Evolutionary conservation across 1,140 invertebrate genomes (phyloP), one percentile per base, ranked within the genome.

Genomic region (Heliconius melpomene): DNA sequence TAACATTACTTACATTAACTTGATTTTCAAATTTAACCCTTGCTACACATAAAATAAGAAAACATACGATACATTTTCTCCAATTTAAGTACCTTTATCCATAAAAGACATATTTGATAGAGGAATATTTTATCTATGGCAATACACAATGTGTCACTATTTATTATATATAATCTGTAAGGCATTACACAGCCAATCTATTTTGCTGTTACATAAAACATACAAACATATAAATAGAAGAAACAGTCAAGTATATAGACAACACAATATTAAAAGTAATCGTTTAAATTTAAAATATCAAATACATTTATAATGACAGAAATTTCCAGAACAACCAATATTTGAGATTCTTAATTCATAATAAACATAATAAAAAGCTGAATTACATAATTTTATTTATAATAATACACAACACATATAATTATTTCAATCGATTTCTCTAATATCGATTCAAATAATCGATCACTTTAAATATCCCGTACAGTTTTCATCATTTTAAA

Each of bases 101-200:
- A 74, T 52, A 54, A 50, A 66, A 71, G 46, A 70, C 75, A 70
- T 66, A 29, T 57, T 77, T 66, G 36, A 77, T 8, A 29, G n/a
- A 26, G 0, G 11, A 29, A 66, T 66, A 26, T 66, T 11, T 66
- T 26, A 66, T 29, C 23, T 66, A 66, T 66, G 60, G 74, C 74
- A 57, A 60, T 54, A 75, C 29, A 75, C n/a, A 66, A 26, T 66
- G 29, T 75, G 74, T 75, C 52, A 57, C 50, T 66, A 29, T 66
- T 66, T 20, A 75, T 29, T 60, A 75, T 38, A 66, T 66, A 66
- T 66, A 75, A 1, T 60, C 18, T 38, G 74, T 75, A 75, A 75
- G 74, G 74, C 74, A 36, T 52, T 23, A 54, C 74, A 75, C 74
- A 75, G 74, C 74, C 74, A n/a, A 20, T 38, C 26, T 66, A 66